A percentile compares a stretch with the other conserved stretches of the same genome.
Evolutionary conservation across 2,888 invertebrate genomes (phyloP).

Genomic region (Athalia rosae): DNA sequence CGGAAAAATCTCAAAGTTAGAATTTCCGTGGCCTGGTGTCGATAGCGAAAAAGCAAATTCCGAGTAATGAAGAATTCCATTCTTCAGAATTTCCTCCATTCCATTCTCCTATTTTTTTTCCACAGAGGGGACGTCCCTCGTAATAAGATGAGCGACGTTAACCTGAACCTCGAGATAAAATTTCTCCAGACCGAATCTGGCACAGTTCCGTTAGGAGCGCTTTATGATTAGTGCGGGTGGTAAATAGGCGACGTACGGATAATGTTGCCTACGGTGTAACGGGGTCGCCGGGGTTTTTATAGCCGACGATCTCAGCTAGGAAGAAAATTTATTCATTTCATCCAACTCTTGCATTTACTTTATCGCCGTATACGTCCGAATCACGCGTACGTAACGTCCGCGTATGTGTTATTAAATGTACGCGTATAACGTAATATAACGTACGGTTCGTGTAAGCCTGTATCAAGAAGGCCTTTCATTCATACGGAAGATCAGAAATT

Average conservation of each 20-base stretch:
- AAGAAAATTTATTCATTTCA: too few relatives aligned
- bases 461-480: conserved; percentile 37
- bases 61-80: too few relatives aligned
- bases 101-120: not conserved
- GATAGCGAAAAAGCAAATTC: too few relatives aligned
- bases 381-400: not conserved
- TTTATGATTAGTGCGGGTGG: conserved; percentile 38
- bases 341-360: not conserved
- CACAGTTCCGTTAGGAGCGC: conserved; percentile 16
- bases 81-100: too few relatives aligned
- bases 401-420: not conserved
- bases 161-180: not conserved
- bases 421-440: too few relatives aligned
- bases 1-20: too few relatives aligned
- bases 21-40: too few relatives aligned
- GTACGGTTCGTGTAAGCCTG: not conserved
- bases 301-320: too few relatives aligned
- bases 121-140: conserved; percentile 23
- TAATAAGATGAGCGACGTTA: not conserved
- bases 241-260: conserved; percentile 29
- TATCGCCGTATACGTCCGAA: not conserved
- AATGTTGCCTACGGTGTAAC: conserved; percentile 29
- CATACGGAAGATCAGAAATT: conserved; percentile 22
- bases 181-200: conserved; percentile 16
- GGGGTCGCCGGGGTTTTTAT: conserved; percentile 32